Conservation (phyloP, 2,888 invertebrate genomes). For the Caenorhabditis imperialis region DNA sequence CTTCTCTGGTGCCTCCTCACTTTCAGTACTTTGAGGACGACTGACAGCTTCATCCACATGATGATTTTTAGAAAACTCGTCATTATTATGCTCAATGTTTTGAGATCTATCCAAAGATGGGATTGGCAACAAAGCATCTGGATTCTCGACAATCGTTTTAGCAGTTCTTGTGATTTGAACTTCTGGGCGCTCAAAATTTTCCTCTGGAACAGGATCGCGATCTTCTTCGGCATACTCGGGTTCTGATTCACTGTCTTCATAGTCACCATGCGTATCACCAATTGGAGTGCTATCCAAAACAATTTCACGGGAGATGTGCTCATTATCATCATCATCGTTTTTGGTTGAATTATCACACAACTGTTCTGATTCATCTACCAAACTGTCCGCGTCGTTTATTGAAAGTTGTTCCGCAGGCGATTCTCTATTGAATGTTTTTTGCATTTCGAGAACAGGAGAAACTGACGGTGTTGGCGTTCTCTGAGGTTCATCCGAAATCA, state of each 20-base stretch:
- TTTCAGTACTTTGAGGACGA: too few species aligned
- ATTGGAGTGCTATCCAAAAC: constrained; percentile 14
- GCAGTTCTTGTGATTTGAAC: not conserved
- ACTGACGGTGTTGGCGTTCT: constrained; percentile 9
- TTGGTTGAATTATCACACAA: constrained; percentile 19
- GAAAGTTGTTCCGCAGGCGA: constrained; percentile 18
- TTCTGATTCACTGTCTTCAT: constrained; percentile 48
- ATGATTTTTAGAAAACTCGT: too few species aligned
- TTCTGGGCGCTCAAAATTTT: constrained; percentile 2
- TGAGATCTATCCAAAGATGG: too few species aligned
- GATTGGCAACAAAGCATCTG: too few species aligned
- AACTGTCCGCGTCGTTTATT: constrained; percentile 7
- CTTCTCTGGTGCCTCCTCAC: too few species aligned
- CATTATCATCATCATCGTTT: constrained; percentile 11
- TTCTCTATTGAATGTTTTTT: constrained; percentile 24
- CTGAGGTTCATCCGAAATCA: constrained; percentile 6
- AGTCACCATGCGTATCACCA: constrained; percentile 16
- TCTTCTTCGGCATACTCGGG: constrained; percentile 60
- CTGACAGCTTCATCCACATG: too few species aligned
- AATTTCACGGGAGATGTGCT: constrained; percentile 15
- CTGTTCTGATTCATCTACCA: constrained; percentile 20
- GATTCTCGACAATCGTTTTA: too few species aligned
- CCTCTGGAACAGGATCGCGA: constrained; percentile 23
- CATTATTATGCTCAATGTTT: too few species aligned
- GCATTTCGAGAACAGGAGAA: constrained; percentile 36